These are phyloP conservation scores for Caenorhabditis zanzibari DNA, from an alignment of 2,888 invertebrate genomes.

Conservation along the genomic window DNA sequence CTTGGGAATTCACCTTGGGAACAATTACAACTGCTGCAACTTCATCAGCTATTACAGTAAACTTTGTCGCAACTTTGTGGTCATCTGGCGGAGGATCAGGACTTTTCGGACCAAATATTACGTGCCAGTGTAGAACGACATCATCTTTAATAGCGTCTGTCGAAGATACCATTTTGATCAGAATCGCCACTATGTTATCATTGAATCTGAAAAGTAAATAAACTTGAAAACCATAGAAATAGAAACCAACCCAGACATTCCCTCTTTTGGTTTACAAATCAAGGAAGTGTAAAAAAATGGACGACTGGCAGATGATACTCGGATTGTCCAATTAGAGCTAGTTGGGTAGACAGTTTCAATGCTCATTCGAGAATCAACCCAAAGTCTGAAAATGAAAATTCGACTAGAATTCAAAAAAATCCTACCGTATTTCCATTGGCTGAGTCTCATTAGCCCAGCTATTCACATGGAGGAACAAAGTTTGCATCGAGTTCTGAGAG, in stretches of 20 bases:
- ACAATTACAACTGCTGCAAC: slow-evolving; percentile 55
- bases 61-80: slow-evolving; percentile 72
- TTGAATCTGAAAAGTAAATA: slow-evolving; percentile 32
- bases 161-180: slow-evolving; percentile 62
- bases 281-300: slow-evolving; percentile 75
- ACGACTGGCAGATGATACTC: slow-evolving; percentile 68
- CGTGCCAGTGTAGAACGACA: slow-evolving; percentile 64
- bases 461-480: slow-evolving; percentile 73
- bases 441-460: slow-evolving; percentile 34
- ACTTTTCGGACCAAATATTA: slow-evolving; percentile 41
- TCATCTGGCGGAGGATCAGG: slow-evolving; percentile 27
- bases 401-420: background rate
- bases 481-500: slow-evolving; percentile 73
- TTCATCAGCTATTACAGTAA: slow-evolving; percentile 70
- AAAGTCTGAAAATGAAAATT: slow-evolving; percentile 68
- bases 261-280: slow-evolving; percentile 63
- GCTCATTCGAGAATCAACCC: slow-evolving; percentile 77
- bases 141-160: slow-evolving; percentile 57
- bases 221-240: background rate
- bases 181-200: slow-evolving; percentile 58
- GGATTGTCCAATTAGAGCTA: slow-evolving; percentile 73
- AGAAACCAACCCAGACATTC: slow-evolving; percentile 56
- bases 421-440: slow-evolving; percentile 60
- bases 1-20: slow-evolving; percentile 29
- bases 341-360: slow-evolving; percentile 76